These are phyloP conservation scores for Cantharis flavilabris DNA, from an alignment of 2,888 invertebrate genomes.

Conservation along the genomic window DNA sequence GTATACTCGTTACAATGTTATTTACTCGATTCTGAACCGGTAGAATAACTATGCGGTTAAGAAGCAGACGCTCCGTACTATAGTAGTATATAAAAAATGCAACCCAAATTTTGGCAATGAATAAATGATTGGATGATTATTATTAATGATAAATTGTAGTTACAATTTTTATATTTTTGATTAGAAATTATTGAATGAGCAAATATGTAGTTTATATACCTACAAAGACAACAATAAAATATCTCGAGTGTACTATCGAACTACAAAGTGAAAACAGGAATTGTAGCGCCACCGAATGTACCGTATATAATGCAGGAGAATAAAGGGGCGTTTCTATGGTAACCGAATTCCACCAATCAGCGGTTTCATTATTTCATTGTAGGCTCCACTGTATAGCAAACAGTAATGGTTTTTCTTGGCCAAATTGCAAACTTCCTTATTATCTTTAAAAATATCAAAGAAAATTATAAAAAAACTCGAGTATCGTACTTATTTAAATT, in stretches of 20 bases:
- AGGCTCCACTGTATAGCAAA: conserved; percentile 38
- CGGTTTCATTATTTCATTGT: conserved; percentile 53
- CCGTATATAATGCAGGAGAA: conserved; percentile 44
- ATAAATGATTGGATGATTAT: too few species aligned
- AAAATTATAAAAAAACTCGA: neutral
- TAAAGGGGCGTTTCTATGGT: conserved; percentile 55
- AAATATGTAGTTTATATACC: neutral
- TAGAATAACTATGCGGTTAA: neutral
- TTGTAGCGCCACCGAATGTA: conserved; percentile 34
- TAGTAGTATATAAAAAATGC: neutral
- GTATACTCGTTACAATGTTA: too few species aligned
- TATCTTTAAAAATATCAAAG: neutral
- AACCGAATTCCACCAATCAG: conserved; percentile 55
- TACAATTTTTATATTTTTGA: neutral
- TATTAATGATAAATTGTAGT: too few species aligned
- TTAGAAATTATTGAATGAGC: neutral
- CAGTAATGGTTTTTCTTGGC: conserved; percentile 9
- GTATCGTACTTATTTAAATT: neutral
- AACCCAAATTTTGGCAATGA: neutral
- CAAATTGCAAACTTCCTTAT: conserved; percentile 11
- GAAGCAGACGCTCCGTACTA: neutral
- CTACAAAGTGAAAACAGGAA: conserved; percentile 15
- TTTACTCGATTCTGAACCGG: neutral
- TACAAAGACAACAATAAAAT: neutral
- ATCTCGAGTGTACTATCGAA: conserved; percentile 10